These are phyloP conservation scores for Metaphire vulgaris DNA, from an alignment of 1,140 invertebrate genomes.

Conservation along the genomic window DNA sequence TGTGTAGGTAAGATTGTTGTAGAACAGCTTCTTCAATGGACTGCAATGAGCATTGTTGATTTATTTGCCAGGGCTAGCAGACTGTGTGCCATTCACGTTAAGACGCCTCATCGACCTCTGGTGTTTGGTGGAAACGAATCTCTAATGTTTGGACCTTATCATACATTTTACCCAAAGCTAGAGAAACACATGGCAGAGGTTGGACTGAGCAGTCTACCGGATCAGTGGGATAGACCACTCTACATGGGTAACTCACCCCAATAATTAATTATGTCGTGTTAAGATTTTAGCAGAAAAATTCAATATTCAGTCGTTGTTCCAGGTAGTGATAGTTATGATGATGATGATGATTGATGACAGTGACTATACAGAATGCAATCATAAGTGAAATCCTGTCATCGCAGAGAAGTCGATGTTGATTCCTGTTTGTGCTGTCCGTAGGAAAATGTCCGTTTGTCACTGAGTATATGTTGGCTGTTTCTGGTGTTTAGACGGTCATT, in stretches of 20 bases:
- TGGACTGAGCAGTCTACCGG: constrained; percentile 37
- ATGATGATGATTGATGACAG: no score
- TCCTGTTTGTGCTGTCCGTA: no score
- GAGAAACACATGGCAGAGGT: constrained; percentile 45
- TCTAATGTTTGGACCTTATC: constrained; percentile 48
- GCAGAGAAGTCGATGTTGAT: no score
- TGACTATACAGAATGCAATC: no score
- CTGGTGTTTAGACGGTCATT: constrained; percentile 11
- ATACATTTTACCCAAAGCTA: constrained; percentile 46
- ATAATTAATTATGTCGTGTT: neutral
- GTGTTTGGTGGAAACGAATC: constrained; percentile 47
- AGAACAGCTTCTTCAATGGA: no score
- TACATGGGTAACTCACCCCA: constrained; percentile 39
- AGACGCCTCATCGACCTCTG: constrained; percentile 48
- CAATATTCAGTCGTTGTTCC: neutral
- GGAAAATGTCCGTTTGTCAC: no score
- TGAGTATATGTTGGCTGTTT: neutral
- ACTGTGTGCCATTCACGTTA: constrained; percentile 45
- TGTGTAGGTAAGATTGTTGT: no score
- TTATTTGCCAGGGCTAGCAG: constrained; percentile 42
- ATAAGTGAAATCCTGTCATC: no score
- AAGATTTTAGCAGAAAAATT: neutral
- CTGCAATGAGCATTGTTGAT: no score
- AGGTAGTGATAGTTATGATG: neutral
- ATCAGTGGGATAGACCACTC: constrained; percentile 50